Conservation (phyloP, 2,113 vertebrate species). For the Dicaeum eximium region DNA sequence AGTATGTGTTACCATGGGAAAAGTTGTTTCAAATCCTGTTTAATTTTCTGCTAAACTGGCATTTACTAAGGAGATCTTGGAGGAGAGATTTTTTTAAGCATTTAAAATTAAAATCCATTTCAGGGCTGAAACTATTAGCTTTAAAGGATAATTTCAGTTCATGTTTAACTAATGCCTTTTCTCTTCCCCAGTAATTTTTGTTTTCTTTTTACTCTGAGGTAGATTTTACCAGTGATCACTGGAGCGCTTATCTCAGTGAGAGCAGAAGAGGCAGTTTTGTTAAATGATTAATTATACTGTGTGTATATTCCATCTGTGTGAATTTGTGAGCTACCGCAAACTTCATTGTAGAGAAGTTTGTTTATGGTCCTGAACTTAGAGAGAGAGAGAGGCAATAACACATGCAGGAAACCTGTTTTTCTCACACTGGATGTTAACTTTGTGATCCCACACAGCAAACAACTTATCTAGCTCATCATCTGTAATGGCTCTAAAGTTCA, state of each 20-base stretch:
- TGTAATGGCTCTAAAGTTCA: neutral
- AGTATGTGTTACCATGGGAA: neutral
- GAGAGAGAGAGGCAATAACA: neutral
- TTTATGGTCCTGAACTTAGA: constrained; percentile 16
- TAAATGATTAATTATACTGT: constrained; percentile 20
- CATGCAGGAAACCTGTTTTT: constrained; percentile 52
- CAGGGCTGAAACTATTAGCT: neutral
- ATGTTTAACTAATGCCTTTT: neutral
- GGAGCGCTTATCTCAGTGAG: neutral
- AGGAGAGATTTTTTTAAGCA: neutral
- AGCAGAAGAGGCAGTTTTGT: neutral
- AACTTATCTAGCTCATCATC: constrained; percentile 26
- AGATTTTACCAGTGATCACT: neutral
- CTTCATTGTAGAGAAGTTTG: constrained; percentile 23
- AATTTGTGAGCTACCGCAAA: neutral
- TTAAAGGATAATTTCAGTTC: neutral
- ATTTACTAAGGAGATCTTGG: neutral
- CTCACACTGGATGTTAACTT: constrained; percentile 44
- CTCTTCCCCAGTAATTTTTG: neutral
- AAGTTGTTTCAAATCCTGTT: neutral
- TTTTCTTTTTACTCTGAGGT: neutral
- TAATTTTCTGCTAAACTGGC: constrained; percentile 1
- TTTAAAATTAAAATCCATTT: neutral
- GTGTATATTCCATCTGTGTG: neutral
- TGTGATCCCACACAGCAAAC: neutral